Evolutionary conservation across 2,113 vertebrate genomes (phyloP), one percentile per base, ranked within the genome.

Genomic region (Camarhynchus parvulus): DNA sequence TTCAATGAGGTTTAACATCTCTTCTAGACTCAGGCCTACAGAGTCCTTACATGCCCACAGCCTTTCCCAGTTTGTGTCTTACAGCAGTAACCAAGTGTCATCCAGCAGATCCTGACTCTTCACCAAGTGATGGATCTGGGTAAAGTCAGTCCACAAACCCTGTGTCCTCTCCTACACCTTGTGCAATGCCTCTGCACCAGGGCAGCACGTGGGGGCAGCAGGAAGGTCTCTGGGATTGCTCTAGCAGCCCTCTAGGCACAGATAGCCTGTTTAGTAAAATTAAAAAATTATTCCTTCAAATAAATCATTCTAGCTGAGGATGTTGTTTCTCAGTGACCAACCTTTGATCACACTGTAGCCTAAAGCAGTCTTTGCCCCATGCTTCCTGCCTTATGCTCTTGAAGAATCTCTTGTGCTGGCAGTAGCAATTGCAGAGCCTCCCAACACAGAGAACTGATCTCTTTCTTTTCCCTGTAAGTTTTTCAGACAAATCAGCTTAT

Each of bases 401-500:
- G 76, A 58, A 53, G 63, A 27, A 22, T 66, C 59, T 94, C 93
- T 77, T 86, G 9, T 58, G 55, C 68, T 83, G 28, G 80, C 72
- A 83, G 73, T 15, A 83, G 46, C 59, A 92, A 81, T 81, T 55
- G 39, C 55, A 94, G 13, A 89, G 61, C 31, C n/a, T 70, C 68
- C 39, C 52, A 77, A 83, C 59, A 41, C 25, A 46, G 64, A 74
- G 46, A 72, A 49, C 4, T 1, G 21, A 69, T 37, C 25, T 47
- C 16, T 74, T 49, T 66, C 70, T 68, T 59, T 86, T 83, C 35
- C 18, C 55, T 61, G 5, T 39, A 31, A 58, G 12, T 62, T 90
- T 94, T 80, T 83, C 73, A 89, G 73, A 69, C 59, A 89, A 87
- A 91, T 87, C 87, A 73, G 44, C 17, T 77, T 89, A 41, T 86